Conservation (phyloP, 2,113 vertebrate genomes). For the Scophthalmus maximus region DNA sequence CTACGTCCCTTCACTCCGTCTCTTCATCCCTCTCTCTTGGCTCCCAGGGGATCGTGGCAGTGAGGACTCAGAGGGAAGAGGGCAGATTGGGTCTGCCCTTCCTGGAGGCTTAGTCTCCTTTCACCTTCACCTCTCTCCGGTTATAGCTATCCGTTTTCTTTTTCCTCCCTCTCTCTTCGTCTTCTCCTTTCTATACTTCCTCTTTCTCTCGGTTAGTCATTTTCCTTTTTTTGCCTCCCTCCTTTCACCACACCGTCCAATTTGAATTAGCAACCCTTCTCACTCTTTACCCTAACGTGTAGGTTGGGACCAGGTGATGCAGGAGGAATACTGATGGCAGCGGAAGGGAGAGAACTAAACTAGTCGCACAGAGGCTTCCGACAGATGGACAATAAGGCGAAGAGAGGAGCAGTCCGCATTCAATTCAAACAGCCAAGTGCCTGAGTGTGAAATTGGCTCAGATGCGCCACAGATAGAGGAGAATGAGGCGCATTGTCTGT, state of each 20-base stretch:
- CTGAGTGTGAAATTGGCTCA: conserved; percentile 66
- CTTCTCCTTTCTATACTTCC: neutral
- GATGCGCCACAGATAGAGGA: conserved; percentile 48
- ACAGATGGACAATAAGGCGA: conserved; percentile 49
- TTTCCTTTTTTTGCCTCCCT: conserved; percentile 14
- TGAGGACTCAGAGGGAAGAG: conserved; percentile 43
- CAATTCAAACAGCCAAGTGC: conserved; percentile 54
- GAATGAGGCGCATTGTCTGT: conserved; percentile 17
- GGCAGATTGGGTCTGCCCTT: conserved; percentile 33
- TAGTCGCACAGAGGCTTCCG: conserved; percentile 41
- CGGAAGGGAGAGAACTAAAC: conserved; percentile 31
- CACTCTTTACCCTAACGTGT: conserved; percentile 57
- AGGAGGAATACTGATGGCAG: conserved; percentile 63
- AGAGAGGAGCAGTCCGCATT: conserved; percentile 42
- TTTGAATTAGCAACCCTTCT: conserved; percentile 52
- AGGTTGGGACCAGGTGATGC: conserved; percentile 55
- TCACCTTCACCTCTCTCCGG: conserved; percentile 63
- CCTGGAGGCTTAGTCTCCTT: conserved; percentile 46
- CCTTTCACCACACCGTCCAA: conserved; percentile 27
- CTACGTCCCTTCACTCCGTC: conserved; percentile 20
- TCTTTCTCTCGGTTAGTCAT: conserved; percentile 27
- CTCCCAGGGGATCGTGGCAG: conserved; percentile 53
- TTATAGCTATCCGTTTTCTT: neutral
- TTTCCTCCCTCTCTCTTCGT: conserved; percentile 9
- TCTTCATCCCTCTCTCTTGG: conserved; percentile 36